Conservation (phyloP, 2,888 invertebrate species). For the Ectemnius lituratus region DNA sequence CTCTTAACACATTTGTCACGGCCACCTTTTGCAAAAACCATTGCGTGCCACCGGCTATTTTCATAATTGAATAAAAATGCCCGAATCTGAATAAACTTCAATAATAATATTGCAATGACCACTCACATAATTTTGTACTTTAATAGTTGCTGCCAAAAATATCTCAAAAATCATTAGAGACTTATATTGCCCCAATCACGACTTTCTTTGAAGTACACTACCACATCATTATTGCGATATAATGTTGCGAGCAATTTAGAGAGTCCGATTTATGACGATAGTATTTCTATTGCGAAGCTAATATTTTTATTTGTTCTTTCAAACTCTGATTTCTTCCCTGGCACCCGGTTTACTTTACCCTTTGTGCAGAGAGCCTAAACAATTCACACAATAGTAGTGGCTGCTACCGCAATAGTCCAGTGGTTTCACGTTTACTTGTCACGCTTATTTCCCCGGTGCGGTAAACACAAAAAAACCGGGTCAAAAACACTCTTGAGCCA, state of each 20-base stretch:
- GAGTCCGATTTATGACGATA: neutral
- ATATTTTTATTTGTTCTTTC: neutral
- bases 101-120: neutral
- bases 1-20: neutral
- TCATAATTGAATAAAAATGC: neutral
- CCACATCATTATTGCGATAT: neutral
- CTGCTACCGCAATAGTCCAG: conserved; percentile 38
- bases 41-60: no score
- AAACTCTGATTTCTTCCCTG: neutral
- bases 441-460: conserved; percentile 24
- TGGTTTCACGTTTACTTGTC: conserved; percentile 38
- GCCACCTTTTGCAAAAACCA: no score
- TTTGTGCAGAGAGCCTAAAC: conserved; percentile 5
- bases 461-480: conserved; percentile 43
- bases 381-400: neutral
- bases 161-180: no score
- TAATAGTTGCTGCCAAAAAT: no score
- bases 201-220: no score
- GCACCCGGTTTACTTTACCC: neutral
- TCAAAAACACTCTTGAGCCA: conserved; percentile 46
- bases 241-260: neutral
- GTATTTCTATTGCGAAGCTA: neutral
- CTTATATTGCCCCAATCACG: no score
- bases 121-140: no score
- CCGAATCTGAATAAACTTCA: conserved; percentile 1